phyloP scores from a whole-genome alignment of 2,113 vertebrate species.

The Gallinago media region DNA sequence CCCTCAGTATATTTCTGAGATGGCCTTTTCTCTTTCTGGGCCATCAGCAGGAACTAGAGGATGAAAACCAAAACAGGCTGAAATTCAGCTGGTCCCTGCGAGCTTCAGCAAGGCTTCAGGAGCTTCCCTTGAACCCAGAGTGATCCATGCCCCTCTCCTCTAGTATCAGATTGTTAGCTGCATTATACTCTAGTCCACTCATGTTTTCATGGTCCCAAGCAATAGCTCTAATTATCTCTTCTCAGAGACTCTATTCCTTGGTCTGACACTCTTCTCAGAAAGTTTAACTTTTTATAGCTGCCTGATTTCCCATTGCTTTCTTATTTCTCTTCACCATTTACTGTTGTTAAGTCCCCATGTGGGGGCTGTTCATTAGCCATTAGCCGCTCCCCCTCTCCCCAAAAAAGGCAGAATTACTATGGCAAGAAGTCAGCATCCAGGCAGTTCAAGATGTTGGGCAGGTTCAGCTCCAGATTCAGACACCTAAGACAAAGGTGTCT shows the following conservation, averaged over 20 bases:
- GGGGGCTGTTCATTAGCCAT: not conserved
- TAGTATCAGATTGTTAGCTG: not conserved
- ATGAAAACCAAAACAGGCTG: not conserved
- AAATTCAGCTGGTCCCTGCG: not conserved
- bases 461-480: not conserved
- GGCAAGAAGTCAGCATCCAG: not conserved
- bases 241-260: not conserved
- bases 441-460: not conserved
- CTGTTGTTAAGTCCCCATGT: not conserved
- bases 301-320: not conserved
- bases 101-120: not conserved
- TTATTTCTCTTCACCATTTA: not conserved
- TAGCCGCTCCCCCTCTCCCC: too few relatives aligned
- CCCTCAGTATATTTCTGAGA: not conserved
- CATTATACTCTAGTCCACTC: not conserved
- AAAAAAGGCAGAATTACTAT: not conserved
- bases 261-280: not conserved
- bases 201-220: not conserved
- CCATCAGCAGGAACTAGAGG: not conserved
- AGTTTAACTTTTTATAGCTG: not conserved
- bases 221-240: not conserved
- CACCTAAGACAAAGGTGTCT: not conserved
- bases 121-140: not conserved
- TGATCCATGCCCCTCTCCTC: not conserved
- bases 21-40: not conserved